Conservation (phyloP, 2,797 vertebrate genomes). For the Xenops minutus region DNA sequence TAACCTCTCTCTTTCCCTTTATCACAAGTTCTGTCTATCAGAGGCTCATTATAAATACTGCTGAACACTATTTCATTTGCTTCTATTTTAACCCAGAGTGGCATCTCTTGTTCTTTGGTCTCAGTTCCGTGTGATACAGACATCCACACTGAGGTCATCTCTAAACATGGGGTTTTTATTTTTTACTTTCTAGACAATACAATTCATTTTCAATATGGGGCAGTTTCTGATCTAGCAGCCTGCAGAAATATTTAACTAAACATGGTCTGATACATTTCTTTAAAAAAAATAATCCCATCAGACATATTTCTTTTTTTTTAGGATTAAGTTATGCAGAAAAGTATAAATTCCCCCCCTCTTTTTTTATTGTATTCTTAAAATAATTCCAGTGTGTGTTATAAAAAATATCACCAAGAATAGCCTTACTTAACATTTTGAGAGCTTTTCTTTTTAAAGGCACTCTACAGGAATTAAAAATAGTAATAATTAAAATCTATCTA, state of each 20-base stretch:
- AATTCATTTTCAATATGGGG: not conserved
- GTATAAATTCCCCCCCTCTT: not conserved
- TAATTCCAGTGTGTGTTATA: not conserved
- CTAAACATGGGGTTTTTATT: not conserved
- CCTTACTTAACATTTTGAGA: not conserved
- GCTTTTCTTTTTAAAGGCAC: not conserved
- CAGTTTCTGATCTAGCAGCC: not conserved
- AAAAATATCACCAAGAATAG: not conserved
- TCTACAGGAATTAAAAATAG: not conserved
- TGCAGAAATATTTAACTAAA: not conserved
- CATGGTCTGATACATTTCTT: not conserved
- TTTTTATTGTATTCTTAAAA: not conserved
- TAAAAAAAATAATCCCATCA: not conserved
- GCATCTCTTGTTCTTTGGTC: not conserved
- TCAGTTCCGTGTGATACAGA: not conserved
- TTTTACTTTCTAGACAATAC: not conserved
- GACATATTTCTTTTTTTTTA: not conserved
- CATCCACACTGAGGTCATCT: not conserved
- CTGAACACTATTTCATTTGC: not conserved
- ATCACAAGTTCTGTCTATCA: slow-evolving; percentile 15
- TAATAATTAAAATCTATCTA: not conserved
- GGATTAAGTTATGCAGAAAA: not conserved
- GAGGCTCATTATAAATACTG: slow-evolving; percentile 16
- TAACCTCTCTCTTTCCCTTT: slow-evolving; percentile 45
- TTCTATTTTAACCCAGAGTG: not conserved